Evolutionary conservation across 2,113 vertebrate species (phyloP), one percentile per base, ranked within the genome.

Genomic region (Trinectes maculatus): DNA sequence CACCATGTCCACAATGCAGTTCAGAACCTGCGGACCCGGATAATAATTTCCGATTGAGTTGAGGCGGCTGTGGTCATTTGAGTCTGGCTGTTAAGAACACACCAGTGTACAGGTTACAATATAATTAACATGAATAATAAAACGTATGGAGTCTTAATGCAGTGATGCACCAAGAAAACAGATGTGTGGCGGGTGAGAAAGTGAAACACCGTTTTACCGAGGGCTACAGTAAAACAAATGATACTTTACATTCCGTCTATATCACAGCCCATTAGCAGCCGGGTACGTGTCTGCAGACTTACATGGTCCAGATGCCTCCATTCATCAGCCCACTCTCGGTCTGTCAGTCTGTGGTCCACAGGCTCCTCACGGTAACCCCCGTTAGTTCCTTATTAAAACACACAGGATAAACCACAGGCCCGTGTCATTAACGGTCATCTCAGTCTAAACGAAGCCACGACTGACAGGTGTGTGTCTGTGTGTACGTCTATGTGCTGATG

Each of bases 231-330:
- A 29, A 65, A 49, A 85, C 54, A 63, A 77, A 77, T 71, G 3
- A 57, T 43, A 44, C 39, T 59, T 51, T 31, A 53, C 39, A 72
- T 74, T 55, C 69, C 57, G 73, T 52, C 73, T 49, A 18, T 74
- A 82, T 84, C 68, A 18, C 42, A 36, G 76, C 51, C 57, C 57
- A 74, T 62, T 55, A 77, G 81, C 51, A 29, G 52, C 13, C 48
- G 7, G 18, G 53, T 68, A 66, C 43, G 44, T 52, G 71, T 77
- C 59, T 56, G 10, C 54, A 59, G 43, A 74, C 96, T 96, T 95
- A 99, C 98, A n/a, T 99, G 96, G 89, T 99, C 98, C 6, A 99
- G 94, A 91, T 99, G 98, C 87, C 98, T 95, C 98, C 98, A 99
- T 87, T 99, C 97, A 9, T 99, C 98, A 26, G 96, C 97, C 98